Percentiles rank a stretch among this genome's conserved stretches.
Conservation (phyloP, 2,888 invertebrate species). For the Trachelus tabidus region DNA sequence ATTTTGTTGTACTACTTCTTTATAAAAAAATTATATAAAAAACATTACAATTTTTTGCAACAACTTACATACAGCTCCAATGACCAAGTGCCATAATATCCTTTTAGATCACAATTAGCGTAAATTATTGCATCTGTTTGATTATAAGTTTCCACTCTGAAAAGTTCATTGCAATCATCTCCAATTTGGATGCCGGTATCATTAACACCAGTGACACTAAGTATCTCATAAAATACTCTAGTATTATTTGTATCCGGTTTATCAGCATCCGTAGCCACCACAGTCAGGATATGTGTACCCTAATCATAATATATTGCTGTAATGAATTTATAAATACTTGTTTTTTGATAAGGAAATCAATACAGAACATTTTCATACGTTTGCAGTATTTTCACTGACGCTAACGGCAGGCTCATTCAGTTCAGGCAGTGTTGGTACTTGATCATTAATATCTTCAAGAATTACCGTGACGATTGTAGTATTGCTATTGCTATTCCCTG, state of each 20-base stretch:
- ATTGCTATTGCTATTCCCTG: slow-evolving; percentile 41
- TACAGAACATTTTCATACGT: slow-evolving; percentile 9
- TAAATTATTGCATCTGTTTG: slow-evolving; percentile 65
- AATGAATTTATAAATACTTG: neutral
- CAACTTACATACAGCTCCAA: slow-evolving; percentile 68
- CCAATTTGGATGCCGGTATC: slow-evolving; percentile 17
- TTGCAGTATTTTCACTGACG: slow-evolving; percentile 43
- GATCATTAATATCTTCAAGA: slow-evolving; percentile 73
- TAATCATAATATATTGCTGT: slow-evolving; percentile 31
- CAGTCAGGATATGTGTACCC: slow-evolving; percentile 51
- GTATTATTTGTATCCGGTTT: slow-evolving; percentile 70
- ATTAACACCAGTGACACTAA: slow-evolving; percentile 48
- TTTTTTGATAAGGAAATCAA: slow-evolving; percentile 14
- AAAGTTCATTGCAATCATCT: slow-evolving; percentile 28
- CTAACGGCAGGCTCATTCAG: slow-evolving; percentile 34
- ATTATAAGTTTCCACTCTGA: slow-evolving; percentile 45
- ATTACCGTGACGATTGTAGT: slow-evolving; percentile 65
- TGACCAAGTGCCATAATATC: slow-evolving; percentile 71
- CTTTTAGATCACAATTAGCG: slow-evolving; percentile 66
- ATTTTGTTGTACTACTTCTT: neutral
- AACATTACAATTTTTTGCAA: neutral
- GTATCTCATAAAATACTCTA: slow-evolving; percentile 68
- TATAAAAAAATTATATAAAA: neutral
- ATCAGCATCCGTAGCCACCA: slow-evolving; percentile 70
- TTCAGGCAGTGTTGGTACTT: slow-evolving; percentile 69